A percentile compares a stretch with the other conserved stretches of the same genome.
phyloP scores from a whole-genome alignment of 2,113 vertebrate genomes.

The Aspidoscelis tigris region DNA sequence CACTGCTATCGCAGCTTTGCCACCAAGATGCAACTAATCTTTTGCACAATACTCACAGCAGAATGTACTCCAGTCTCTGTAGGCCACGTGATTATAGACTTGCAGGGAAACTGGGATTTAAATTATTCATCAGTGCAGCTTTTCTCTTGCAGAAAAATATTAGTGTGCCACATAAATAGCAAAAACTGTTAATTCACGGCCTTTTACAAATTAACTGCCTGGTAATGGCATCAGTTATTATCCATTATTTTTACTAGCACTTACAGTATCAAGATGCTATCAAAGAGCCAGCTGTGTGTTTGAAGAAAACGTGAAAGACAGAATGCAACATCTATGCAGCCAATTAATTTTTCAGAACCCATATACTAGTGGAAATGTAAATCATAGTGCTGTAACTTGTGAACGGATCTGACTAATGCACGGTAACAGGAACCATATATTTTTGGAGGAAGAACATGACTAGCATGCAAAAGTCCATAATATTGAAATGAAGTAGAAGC shows the following conservation, averaged over 20 bases:
- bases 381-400: conserved; percentile 3
- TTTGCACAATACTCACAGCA: conserved; percentile 65
- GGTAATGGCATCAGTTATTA: conserved; percentile 56
- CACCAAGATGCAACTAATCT: conserved; percentile 64
- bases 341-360: conserved; percentile 55
- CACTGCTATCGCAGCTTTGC: conserved; percentile 53
- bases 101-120: conserved; percentile 60
- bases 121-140: conserved; percentile 68
- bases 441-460: conserved; percentile 15
- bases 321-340: conserved; percentile 40
- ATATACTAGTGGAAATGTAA: conserved; percentile 41
- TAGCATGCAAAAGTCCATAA: conserved; percentile 9
- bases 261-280: conserved; percentile 46
- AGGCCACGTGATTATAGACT: conserved; percentile 62
- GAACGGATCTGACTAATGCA: conserved; percentile 31
- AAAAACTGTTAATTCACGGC: conserved; percentile 62
- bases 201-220: conserved; percentile 66
- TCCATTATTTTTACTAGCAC: conserved; percentile 42
- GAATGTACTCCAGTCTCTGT: conserved; percentile 63
- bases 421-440: neutral
- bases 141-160: conserved; percentile 64
- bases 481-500: conserved; percentile 45
- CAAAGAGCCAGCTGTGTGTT: conserved; percentile 39
- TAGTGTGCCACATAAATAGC: conserved; percentile 52
- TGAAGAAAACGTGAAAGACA: conserved; percentile 40